A percentile compares a stretch with the other conserved stretches of the same genome.
These are phyloP conservation scores for Planiliza haematocheilus DNA, from an alignment of 2,113 vertebrate species.

Conservation along the genomic window DNA sequence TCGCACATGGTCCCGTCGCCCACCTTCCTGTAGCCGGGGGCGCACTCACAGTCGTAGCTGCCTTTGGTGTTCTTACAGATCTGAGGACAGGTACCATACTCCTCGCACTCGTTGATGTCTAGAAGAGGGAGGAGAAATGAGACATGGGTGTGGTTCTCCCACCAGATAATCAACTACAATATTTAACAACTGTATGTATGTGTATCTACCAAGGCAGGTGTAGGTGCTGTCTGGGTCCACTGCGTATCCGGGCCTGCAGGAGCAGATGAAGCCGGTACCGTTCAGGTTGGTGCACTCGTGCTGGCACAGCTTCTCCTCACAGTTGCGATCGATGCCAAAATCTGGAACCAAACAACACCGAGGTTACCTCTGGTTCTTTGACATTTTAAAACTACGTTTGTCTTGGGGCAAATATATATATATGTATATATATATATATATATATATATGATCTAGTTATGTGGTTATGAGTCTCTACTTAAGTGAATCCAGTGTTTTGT, in stretches of 20 bases:
- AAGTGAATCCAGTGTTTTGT: not conserved
- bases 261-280: conserved; percentile 92
- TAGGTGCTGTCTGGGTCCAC: conserved; percentile 85
- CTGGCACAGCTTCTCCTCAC: conserved; percentile 91
- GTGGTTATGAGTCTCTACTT: no score
- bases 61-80: conserved; percentile 92
- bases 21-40: conserved; percentile 88
- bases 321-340: conserved; percentile 85
- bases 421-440: no score
- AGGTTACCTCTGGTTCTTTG: not conserved
- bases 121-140: not conserved
- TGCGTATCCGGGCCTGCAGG: conserved; percentile 87
- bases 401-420: no score
- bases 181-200: not conserved
- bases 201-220: conserved; percentile 81
- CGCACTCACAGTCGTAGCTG: conserved; percentile 91
- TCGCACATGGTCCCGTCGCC: conserved; percentile 88
- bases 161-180: not conserved
- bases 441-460: no score
- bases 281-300: conserved; percentile 90
- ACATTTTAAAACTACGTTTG: no score
- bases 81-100: conserved; percentile 89
- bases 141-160: not conserved
- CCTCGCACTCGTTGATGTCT: conserved; percentile 93
- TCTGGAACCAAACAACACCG: conserved; percentile 76